Conservation (phyloP, 2,888 invertebrate species). For the Tetanocera ferruginea region DNA sequence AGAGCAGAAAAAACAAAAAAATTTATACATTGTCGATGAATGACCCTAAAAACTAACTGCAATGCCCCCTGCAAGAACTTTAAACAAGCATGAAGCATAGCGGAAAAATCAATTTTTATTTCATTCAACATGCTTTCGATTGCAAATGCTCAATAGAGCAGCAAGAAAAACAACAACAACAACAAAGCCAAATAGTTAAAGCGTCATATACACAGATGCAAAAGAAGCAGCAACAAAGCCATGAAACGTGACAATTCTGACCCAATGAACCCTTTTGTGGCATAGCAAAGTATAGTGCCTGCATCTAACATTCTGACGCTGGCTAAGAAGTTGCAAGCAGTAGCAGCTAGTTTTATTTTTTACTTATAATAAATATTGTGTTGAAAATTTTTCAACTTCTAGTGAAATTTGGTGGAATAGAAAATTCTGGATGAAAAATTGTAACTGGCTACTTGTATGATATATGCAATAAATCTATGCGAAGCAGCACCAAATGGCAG, state of each 20-base stretch:
- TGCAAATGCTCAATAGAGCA: background rate
- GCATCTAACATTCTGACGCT: no score
- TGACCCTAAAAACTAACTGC: slow-evolving; percentile 42
- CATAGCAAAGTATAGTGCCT: background rate
- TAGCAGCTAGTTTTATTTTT: no score
- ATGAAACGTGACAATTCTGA: slow-evolving; percentile 43
- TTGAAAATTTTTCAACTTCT: background rate
- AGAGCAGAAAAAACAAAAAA: background rate
- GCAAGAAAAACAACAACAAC: background rate
- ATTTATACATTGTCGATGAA: background rate
- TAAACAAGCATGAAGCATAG: background rate
- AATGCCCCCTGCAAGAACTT: background rate
- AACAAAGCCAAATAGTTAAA: background rate
- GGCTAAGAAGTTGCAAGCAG: no score
- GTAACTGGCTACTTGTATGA: background rate
- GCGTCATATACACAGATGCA: background rate
- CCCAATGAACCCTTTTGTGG: slow-evolving; percentile 43
- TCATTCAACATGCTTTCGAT: background rate
- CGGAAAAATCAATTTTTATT: slow-evolving; percentile 32
- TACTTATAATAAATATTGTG: no score
- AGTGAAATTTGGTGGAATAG: background rate
- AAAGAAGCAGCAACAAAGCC: background rate
- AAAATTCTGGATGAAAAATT: background rate
- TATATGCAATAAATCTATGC: background rate
- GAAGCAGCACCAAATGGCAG: background rate